These are phyloP conservation scores for Otis tarda DNA, from an alignment of 2,113 vertebrate genomes.

Conservation along the genomic window DNA sequence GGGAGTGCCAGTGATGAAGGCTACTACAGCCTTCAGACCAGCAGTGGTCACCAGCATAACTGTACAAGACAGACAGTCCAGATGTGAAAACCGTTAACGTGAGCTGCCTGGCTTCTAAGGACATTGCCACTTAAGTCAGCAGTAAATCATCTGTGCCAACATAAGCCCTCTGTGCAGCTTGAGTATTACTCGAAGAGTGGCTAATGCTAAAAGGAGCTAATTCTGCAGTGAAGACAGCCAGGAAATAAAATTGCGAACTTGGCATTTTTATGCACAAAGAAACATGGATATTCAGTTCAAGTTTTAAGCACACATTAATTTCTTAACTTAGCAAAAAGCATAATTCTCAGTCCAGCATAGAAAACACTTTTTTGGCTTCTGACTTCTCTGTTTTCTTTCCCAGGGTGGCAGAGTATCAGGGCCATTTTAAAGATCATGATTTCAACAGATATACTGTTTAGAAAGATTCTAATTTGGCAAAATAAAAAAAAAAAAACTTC, in stretches of 20 bases:
- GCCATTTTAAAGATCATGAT: background rate
- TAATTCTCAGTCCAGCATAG: background rate
- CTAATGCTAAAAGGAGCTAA: background rate
- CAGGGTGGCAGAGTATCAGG: background rate
- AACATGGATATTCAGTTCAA: background rate
- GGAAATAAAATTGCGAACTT: slow-evolving; percentile 22
- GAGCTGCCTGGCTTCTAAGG: background rate
- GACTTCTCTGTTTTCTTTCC: background rate
- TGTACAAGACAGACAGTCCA: background rate
- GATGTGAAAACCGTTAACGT: background rate
- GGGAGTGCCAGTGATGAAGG: background rate
- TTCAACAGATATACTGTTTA: background rate
- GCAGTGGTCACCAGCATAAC: background rate
- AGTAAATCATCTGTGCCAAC: background rate
- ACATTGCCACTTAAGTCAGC: background rate
- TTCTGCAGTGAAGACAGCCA: slow-evolving; percentile 1
- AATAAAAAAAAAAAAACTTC: background rate
- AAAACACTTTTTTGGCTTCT: background rate
- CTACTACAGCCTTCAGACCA: background rate
- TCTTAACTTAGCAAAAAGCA: background rate
- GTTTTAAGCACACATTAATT: background rate
- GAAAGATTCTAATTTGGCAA: background rate
- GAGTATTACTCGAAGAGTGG: background rate
- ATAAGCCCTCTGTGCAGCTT: background rate
- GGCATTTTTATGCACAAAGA: background rate